phyloP scores from a whole-genome alignment of 2,888 invertebrate genomes.

The Chromoteleia sp. region DNA sequence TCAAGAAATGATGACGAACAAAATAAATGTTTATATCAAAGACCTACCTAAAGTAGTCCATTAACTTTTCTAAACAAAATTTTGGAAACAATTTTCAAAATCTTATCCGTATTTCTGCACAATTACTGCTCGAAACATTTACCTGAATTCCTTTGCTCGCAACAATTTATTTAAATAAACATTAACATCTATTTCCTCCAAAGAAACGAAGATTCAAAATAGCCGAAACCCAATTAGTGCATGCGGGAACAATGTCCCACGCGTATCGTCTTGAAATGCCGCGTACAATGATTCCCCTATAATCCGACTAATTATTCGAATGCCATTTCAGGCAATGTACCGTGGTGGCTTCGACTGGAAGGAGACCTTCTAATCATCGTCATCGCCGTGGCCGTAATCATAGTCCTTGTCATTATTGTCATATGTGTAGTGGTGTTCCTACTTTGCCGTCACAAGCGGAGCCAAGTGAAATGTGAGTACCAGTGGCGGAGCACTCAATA shows the following conservation, averaged over 20 bases:
- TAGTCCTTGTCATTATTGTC: constrained; percentile 90
- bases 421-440: constrained; percentile 94
- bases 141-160: too few species aligned
- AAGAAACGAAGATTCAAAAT: background rate
- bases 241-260: background rate
- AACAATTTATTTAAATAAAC: too few species aligned
- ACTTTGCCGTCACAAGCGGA: constrained; percentile 93
- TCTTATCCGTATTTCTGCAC: too few species aligned
- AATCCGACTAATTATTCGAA: constrained; percentile 45
- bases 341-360: constrained; percentile 92
- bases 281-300: constrained; percentile 40
- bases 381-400: constrained; percentile 88
- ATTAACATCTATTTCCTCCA: too few species aligned
- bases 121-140: too few species aligned
- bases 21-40: too few species aligned
- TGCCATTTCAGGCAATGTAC: constrained; percentile 88
- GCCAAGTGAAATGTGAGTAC: constrained; percentile 92
- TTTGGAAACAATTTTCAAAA: too few species aligned
- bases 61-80: too few species aligned
- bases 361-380: constrained; percentile 92
- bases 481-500: background rate
- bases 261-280: constrained; percentile 31
- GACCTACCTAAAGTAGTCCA: too few species aligned
- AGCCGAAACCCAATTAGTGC: background rate
- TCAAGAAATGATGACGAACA: too few species aligned